Evolutionary conservation across 2,113 vertebrate species (phyloP).

Genomic region (Dicerorhinus sumatrensis): DNA sequence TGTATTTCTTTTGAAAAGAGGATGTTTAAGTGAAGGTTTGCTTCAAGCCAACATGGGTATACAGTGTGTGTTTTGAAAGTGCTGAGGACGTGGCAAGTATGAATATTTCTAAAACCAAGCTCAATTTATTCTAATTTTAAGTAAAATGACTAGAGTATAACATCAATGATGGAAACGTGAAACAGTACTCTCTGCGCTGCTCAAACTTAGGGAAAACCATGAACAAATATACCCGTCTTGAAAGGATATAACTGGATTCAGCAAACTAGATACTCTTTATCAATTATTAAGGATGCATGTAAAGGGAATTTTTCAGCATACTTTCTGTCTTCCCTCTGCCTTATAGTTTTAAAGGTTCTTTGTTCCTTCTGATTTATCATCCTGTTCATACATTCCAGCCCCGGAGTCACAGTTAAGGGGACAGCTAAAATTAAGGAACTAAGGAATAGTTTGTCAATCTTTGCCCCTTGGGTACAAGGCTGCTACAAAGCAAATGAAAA

Average conservation of each 20-base stretch:
- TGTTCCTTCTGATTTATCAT: constrained; percentile 71
- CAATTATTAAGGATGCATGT: constrained; percentile 66
- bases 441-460: constrained; percentile 63
- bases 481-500: constrained; percentile 73
- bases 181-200: background rate
- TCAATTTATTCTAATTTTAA: constrained; percentile 37
- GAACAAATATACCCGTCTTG: constrained; percentile 35
- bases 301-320: constrained; percentile 51
- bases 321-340: background rate
- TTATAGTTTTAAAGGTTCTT: constrained; percentile 40
- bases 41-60: background rate
- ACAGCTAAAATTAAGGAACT: constrained; percentile 73
- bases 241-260: constrained; percentile 52
- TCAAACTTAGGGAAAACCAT: constrained; percentile 10
- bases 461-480: constrained; percentile 62
- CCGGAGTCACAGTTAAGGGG: constrained; percentile 62
- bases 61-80: background rate
- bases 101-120: constrained; percentile 45
- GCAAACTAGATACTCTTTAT: constrained; percentile 58
- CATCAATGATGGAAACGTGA: background rate
- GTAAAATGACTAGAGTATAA: background rate
- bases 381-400: constrained; percentile 53
- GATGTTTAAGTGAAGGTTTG: background rate
- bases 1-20: background rate
- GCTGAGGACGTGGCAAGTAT: background rate